phyloP scores from a whole-genome alignment of 2,888 invertebrate species.

The Drosophila borealis region DNA sequence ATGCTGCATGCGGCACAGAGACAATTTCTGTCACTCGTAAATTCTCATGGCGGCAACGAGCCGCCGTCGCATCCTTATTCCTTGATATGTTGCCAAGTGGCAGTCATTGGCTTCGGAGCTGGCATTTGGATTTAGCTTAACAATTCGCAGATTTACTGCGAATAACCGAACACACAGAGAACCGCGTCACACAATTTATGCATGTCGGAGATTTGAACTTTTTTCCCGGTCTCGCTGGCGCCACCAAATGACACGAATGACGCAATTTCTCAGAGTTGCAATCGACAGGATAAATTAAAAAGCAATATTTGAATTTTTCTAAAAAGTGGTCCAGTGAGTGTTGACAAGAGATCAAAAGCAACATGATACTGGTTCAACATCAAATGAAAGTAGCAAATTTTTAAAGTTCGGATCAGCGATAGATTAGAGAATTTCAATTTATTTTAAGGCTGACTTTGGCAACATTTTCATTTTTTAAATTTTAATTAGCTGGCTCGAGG shows the following conservation, averaged over 20 bases:
- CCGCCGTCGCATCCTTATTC: conserved; percentile 69
- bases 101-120: conserved; percentile 71
- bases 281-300: conserved; percentile 27
- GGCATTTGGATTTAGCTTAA: conserved; percentile 67
- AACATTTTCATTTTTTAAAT: no score
- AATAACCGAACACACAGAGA: conserved; percentile 48
- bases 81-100: conserved; percentile 73
- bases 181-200: conserved; percentile 67
- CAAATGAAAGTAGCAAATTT: no score
- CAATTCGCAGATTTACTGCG: conserved; percentile 70
- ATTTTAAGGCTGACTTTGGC: no score
- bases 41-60: conserved; percentile 76
- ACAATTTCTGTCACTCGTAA: conserved; percentile 77
- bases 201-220: conserved; percentile 58
- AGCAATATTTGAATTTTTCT: neutral
- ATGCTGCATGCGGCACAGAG: conserved; percentile 41
- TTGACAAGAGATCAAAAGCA: no score
- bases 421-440: no score
- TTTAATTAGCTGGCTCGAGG: no score
- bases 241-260: conserved; percentile 54
- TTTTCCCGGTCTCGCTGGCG: conserved; percentile 53
- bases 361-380: no score
- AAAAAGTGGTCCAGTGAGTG: no score
- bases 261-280: conserved; percentile 39
- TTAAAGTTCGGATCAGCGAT: no score